phyloP scores from a whole-genome alignment of 2,797 vertebrate species.

The Cyprinodon diabolis region DNA sequence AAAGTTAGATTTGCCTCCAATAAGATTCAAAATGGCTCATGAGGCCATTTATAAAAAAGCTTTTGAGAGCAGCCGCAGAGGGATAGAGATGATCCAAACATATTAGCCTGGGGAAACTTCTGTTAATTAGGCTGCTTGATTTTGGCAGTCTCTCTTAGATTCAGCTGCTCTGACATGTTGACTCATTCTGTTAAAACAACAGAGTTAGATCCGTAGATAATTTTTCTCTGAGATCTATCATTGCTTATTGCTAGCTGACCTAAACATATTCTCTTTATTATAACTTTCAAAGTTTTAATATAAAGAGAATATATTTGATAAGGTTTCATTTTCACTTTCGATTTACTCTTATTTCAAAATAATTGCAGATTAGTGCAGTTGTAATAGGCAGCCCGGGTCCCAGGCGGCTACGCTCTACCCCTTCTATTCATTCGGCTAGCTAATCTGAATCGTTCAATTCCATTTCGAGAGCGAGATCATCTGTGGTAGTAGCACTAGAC shows the following conservation, averaged over 20 bases:
- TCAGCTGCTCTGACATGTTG: slow-evolving; percentile 30
- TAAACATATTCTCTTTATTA: not conserved
- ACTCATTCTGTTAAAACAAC: slow-evolving; percentile 11
- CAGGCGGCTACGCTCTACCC: too few species aligned
- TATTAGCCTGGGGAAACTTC: slow-evolving; percentile 41
- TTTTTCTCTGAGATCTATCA: slow-evolving; percentile 5
- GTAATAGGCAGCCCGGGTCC: too few species aligned
- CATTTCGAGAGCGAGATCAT: too few species aligned
- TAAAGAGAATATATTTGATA: not conserved
- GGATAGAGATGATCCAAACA: slow-evolving; percentile 48
- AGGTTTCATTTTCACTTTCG: not conserved
- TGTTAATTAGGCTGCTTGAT: slow-evolving; percentile 56
- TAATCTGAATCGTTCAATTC: too few species aligned
- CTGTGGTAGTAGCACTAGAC: too few species aligned
- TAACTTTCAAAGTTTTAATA: slow-evolving; percentile 3
- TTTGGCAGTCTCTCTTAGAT: slow-evolving; percentile 47
- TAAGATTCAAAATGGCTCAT: slow-evolving; percentile 29
- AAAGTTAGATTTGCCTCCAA: slow-evolving; percentile 42
- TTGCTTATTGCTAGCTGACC: slow-evolving; percentile 18
- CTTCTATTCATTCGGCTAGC: too few species aligned
- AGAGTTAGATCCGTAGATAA: slow-evolving; percentile 18
- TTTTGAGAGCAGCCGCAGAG: slow-evolving; percentile 47
- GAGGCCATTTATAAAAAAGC: slow-evolving; percentile 51
- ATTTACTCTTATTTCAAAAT: not conserved
- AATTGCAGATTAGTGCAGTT: not conserved